Evolutionary conservation across 1,140 invertebrate species (phyloP), one percentile per base, ranked within the genome.

Genomic region (Campoletis sonorensis): DNA sequence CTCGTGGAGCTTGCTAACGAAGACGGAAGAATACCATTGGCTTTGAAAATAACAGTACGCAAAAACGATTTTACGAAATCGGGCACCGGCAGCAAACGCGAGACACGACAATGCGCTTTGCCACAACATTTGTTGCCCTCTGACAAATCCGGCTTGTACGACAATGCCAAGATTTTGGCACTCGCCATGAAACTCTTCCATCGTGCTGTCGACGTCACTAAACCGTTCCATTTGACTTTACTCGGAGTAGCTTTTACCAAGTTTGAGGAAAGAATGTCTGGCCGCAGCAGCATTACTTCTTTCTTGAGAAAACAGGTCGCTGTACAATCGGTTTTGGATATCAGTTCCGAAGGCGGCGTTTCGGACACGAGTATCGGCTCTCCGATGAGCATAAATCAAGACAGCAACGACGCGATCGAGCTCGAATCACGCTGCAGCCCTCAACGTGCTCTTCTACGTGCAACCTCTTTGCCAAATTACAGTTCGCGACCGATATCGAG

Each of bases 181-280:
- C 93, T 94, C 64, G 93, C 95, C 15, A 95, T 96, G 95, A 94
- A 94, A 84, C 91, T 96, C 68, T 96, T 96, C 86, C 94, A 95
- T 86, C 94, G 95, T 87, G 93, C 95, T 76, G 94, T 96, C 67
- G 93, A 96, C 86, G 92, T 94, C 78, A 93, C 92, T 16, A 95
- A 95, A 91, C 94, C 95, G 73, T 96, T 96, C 90, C 95, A 96
- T 90, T 94, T 97, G 81, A 96, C 95, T 10, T 90, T 96, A 51
- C 90, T 97, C 51, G 96, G 96, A 27, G 90, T 97, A 82, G 95
- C 95, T 16, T 96, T 96, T 86, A 95, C 95, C 4, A 96, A 96
- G 88, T 96, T 96, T 83, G 94, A 94, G 82, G 95, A 96, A 86
- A 92, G 94, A 64, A 93, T 93, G 84, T 93, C 92, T 21, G 94